Conservation (phyloP, 2,797 vertebrate species). For the Malurus splendens region DNA sequence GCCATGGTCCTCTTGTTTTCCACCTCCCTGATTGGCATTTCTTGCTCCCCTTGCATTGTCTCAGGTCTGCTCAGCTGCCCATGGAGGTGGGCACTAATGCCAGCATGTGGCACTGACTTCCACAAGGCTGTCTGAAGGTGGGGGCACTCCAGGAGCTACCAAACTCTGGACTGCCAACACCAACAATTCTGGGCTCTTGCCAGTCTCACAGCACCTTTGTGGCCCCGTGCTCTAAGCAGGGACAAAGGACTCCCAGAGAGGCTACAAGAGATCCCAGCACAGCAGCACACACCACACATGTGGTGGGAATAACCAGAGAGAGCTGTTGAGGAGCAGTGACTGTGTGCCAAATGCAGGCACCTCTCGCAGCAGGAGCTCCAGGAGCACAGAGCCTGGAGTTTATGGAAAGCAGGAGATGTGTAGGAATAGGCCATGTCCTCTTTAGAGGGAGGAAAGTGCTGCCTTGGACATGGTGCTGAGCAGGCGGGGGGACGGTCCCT, state of each 20-base stretch:
- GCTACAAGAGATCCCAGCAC: background rate
- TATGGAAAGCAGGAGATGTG: background rate
- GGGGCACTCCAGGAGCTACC: background rate
- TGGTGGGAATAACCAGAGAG: background rate
- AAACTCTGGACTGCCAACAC: background rate
- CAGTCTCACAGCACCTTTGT: background rate
- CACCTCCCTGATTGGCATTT: background rate
- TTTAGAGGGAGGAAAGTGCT: background rate
- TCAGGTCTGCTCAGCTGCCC: background rate
- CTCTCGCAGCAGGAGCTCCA: background rate
- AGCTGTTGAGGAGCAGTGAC: background rate
- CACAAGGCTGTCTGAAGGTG: background rate
- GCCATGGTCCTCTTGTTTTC: background rate
- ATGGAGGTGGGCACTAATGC: background rate
- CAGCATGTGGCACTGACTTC: accelerated
- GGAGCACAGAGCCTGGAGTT: background rate
- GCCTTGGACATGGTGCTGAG: background rate
- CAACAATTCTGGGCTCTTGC: background rate
- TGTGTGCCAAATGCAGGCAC: background rate
- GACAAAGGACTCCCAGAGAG: background rate
- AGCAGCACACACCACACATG: background rate
- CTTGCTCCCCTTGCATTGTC: background rate
- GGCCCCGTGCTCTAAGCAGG: background rate
- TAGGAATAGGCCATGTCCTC: background rate
- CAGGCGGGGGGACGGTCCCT: accelerated